A percentile compares a stretch with the other conserved stretches of the same genome.
Conservation (phyloP, 1,140 invertebrate species). For the Leptopilina clavipes region DNA sequence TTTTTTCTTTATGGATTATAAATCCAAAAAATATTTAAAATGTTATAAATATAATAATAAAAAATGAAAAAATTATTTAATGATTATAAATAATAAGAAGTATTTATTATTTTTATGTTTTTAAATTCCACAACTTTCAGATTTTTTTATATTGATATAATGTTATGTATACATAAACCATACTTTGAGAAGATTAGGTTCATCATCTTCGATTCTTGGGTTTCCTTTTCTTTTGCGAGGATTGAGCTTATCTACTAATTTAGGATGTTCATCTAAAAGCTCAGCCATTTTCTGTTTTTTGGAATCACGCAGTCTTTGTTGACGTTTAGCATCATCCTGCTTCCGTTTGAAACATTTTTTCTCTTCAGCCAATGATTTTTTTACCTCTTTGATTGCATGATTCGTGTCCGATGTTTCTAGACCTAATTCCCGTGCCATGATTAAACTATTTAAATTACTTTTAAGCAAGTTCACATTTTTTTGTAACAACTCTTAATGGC, state of each 20-base stretch:
- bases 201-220: not conserved
- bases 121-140: not conserved
- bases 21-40: too few species aligned
- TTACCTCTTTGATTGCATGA: not conserved
- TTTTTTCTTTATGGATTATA: too few species aligned
- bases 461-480: not conserved
- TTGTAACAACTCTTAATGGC: conserved; percentile 2
- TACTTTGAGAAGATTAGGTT: not conserved
- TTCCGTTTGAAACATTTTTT: conserved; percentile 4
- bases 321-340: conserved; percentile 14
- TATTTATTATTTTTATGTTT: too few species aligned
- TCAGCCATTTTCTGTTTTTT: conserved; percentile 6
- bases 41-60: too few species aligned
- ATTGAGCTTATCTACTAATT: not conserved
- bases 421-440: not conserved
- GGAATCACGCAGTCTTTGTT: not conserved
- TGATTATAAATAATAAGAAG: too few species aligned
- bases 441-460: conserved; percentile 7
- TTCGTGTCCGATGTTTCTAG: not conserved
- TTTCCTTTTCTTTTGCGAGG: not conserved
- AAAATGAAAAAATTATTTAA: too few species aligned
- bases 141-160: not conserved
- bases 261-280: conserved; percentile 5
- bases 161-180: not conserved
- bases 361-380: not conserved